These are phyloP conservation scores for Argopecten irradians DNA, from an alignment of 1,140 invertebrate species.

Conservation along the genomic window DNA sequence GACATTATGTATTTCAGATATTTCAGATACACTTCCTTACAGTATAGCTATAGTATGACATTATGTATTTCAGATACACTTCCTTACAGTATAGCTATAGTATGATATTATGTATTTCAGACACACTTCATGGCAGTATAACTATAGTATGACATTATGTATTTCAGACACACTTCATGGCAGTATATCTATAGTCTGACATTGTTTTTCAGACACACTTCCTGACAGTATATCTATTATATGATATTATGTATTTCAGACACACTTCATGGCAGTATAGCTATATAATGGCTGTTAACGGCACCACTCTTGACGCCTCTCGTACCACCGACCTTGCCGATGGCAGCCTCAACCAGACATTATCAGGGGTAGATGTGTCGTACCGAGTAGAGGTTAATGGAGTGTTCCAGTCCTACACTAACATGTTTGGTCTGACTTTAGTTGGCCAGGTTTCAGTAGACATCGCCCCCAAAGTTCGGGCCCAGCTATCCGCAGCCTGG, in stretches of 20 bases:
- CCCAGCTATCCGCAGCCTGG: conserved; percentile 28
- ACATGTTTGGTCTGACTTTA: conserved; percentile 38
- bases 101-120: too few relatives aligned
- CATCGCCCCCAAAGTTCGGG: background rate
- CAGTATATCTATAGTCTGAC: too few relatives aligned
- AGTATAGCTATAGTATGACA: too few relatives aligned
- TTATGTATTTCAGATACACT: too few relatives aligned
- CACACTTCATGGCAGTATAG: conserved; percentile 38
- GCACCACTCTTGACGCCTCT: conserved; percentile 31
- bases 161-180: too few relatives aligned
- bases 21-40: too few relatives aligned
- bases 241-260: background rate
- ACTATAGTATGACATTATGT: too few relatives aligned
- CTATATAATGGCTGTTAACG: conserved; percentile 32
- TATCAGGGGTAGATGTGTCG: background rate
- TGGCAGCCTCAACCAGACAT: background rate
- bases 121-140: too few relatives aligned
- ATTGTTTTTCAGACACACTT: too few relatives aligned
- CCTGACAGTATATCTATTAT: too few relatives aligned
- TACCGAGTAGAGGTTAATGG: background rate
- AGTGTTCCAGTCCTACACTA: background rate
- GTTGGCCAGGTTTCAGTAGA: background rate
- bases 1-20: too few relatives aligned
- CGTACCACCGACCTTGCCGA: background rate
- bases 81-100: too few relatives aligned